Base-by-base conservation (phyloP, 2,797 vertebrate genomes). In the Bothrops alternatus region DNA sequence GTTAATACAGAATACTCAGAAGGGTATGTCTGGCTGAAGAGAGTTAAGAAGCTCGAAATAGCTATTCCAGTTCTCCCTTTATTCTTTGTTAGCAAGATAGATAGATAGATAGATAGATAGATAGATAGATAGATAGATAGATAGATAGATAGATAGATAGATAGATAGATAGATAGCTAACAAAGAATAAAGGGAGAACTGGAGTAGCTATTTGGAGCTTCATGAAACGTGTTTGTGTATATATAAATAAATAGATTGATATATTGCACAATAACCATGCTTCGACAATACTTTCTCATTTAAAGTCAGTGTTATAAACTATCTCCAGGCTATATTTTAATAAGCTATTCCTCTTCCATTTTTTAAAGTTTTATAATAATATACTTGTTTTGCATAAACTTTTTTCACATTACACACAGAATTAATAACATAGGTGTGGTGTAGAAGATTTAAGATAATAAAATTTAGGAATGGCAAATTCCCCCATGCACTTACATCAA, bases 311-410 rank as follows among this genome's bases (percentile, higher is more conserved):
- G 91, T 92, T 95, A 93, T 5, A n/a, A 92, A 69, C n/a, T 94
- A 16, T 95, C 94, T 96, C 91, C 91, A 95, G 96, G 93, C 93
- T 96, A 94, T 95, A 94, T 96, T 97, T 97, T 96, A 97, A 97
- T 91, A 95, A 94, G 92, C 87, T 95, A 90, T 86, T 96, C 90
- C 94, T 96, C 94, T 91, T 82, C 87, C 95, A 0, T 1, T 93
- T 96, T 95, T 82, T 96, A 95, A 95, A 97, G 97, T 95, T 94
- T 92, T 96, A 95, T 94, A 96, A 94, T 94, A 96, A 96, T 96
- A 93, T 93, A 82, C 65, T 91, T 96, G 60, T 63, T 97, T 97
- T 96, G 93, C 92, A 92, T 88, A 92, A 96, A 96, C 73, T 94
- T 95, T 95, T 96, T 96, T 91, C 63, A 94, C 55, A 90, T 50